These are phyloP conservation scores for Lanistes nyassanus DNA, from an alignment of 1,140 invertebrate species.

Conservation along the genomic window DNA sequence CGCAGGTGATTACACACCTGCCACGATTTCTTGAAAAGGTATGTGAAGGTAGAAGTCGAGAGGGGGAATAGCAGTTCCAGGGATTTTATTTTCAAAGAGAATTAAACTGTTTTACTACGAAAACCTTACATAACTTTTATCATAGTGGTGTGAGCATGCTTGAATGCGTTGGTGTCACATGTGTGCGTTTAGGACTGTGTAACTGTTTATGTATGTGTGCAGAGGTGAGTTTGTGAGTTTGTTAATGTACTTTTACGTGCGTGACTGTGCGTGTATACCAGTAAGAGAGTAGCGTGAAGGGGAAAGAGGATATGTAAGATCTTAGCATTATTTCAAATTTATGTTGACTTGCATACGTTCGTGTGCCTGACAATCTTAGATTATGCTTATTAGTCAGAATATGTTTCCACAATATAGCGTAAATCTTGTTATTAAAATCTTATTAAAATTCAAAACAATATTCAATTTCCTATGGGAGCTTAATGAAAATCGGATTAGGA, in stretches of 20 bases:
- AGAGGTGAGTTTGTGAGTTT: not conserved
- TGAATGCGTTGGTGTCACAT: not conserved
- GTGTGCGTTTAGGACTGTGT: not conserved
- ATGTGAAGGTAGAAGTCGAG: not conserved
- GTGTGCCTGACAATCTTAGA: too few species aligned
- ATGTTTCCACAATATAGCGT: constrained; percentile 24
- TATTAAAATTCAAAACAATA: not conserved
- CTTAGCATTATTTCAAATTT: constrained; percentile 49
- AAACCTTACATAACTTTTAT: not conserved
- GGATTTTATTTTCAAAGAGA: not conserved
- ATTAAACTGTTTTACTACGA: not conserved
- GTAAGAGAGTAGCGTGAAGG: constrained; percentile 6
- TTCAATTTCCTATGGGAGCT: not conserved
- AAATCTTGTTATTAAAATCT: not conserved
- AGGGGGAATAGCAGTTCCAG: not conserved
- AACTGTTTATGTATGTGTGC: not conserved
- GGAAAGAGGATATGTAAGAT: constrained; percentile 19
- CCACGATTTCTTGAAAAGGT: not conserved
- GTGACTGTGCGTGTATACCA: constrained; percentile 20
- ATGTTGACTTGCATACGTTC: too few species aligned
- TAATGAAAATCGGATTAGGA: too few species aligned
- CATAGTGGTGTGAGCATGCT: not conserved
- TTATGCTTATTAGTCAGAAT: constrained; percentile 74
- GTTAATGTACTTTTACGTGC: not conserved
- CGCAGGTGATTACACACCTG: not conserved